These are phyloP conservation scores for Dysmachus trigonus DNA, from an alignment of 2,888 invertebrate genomes.

Conservation along the genomic window DNA sequence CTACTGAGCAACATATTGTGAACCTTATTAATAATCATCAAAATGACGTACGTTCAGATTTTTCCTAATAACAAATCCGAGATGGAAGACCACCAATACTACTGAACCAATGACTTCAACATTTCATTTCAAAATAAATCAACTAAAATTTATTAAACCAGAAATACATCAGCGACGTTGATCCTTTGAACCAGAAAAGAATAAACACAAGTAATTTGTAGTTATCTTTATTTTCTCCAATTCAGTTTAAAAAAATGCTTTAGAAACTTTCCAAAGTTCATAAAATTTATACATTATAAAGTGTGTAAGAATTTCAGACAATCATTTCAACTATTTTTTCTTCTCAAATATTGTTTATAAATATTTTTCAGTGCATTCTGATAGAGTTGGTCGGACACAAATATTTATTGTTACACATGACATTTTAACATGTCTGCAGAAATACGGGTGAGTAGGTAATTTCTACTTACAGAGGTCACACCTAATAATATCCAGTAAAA, in stretches of 20 bases:
- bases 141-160: background rate
- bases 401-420: background rate
- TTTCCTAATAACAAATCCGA: background rate
- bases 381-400: conserved; percentile 20
- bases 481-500: background rate
- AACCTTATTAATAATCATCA: background rate
- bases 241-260: conserved; percentile 15
- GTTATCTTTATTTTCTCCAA: conserved; percentile 7
- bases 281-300: conserved; percentile 25
- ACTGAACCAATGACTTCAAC: background rate
- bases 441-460: background rate
- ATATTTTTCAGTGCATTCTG: conserved; percentile 19
- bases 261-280: conserved; percentile 12
- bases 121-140: background rate
- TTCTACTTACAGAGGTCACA: background rate
- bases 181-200: background rate
- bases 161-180: background rate
- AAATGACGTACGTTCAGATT: background rate
- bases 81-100: background rate
- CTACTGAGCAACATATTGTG: background rate
- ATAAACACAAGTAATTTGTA: conserved; percentile 5
- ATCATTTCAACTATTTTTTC: background rate
- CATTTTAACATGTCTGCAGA: conserved; percentile 2
- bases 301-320: background rate
- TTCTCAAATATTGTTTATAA: background rate